Evolutionary conservation across 1,140 invertebrate genomes (phyloP).

Genomic region (Rhopalosiphum maidis): DNA sequence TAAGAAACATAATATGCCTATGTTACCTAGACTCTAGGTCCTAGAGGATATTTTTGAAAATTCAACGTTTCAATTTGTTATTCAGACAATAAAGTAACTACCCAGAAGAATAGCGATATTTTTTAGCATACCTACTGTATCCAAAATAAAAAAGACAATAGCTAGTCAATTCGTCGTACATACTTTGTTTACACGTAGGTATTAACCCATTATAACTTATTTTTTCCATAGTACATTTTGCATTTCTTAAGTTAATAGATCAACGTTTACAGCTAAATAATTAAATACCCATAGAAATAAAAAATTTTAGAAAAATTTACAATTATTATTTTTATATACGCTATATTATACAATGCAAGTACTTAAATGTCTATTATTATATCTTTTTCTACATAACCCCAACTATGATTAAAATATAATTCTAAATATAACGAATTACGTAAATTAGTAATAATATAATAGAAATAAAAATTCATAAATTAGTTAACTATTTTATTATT

Average conservation of each 20-base stretch:
- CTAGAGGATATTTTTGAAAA: background rate
- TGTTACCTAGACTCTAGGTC: too few species aligned
- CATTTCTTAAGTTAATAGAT: background rate
- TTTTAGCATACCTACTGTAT: background rate
- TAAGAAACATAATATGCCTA: background rate
- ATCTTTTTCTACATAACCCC: background rate
- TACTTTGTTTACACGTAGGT: background rate
- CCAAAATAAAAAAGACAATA: background rate
- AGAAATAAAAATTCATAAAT: background rate
- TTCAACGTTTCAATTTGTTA: conserved; percentile 19
- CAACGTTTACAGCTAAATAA: background rate
- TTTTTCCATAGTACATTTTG: background rate
- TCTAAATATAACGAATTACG: background rate
- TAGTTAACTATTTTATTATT: background rate
- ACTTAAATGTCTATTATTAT: background rate
- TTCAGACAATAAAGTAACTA: background rate
- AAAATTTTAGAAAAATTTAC: background rate
- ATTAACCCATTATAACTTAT: background rate
- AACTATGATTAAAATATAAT: background rate
- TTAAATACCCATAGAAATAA: background rate
- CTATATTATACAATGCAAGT: background rate
- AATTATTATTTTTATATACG: background rate
- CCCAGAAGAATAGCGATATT: background rate
- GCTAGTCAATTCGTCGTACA: background rate
- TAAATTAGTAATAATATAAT: background rate